Evolutionary conservation across 2,888 invertebrate genomes (phyloP).

Genomic region (Trisateles emortualis): DNA sequence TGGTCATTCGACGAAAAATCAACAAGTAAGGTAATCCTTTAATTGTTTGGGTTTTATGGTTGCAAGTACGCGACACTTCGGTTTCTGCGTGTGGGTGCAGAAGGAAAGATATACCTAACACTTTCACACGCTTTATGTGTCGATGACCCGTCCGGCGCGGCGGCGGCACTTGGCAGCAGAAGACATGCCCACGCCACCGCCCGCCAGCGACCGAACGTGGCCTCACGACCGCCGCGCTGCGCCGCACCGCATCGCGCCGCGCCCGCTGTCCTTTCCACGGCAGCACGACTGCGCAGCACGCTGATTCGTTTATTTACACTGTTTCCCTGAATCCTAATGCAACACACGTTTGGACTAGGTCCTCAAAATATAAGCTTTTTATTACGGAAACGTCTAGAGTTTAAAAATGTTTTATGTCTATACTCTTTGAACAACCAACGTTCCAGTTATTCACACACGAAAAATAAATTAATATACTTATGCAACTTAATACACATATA

Average conservation of each 20-base stretch:
- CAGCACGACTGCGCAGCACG: too few species aligned
- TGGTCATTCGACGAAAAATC: neutral
- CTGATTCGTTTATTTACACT: neutral
- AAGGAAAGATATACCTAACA: slow-evolving; percentile 77
- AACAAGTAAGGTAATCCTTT: slow-evolving; percentile 3
- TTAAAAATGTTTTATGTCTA: too few species aligned
- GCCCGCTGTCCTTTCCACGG: too few species aligned
- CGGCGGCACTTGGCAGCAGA: slow-evolving; percentile 50
- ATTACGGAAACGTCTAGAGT: too few species aligned
- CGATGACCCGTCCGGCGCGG: slow-evolving; percentile 72
- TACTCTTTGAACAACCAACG: too few species aligned
- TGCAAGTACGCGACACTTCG: slow-evolving; percentile 1
- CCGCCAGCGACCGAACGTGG: slow-evolving; percentile 28
- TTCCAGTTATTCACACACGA: too few species aligned
- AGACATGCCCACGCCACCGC: slow-evolving; percentile 68
- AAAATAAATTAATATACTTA: too few species aligned
- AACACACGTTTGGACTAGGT: too few species aligned
- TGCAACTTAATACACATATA: too few species aligned
- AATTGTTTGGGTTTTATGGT: slow-evolving; percentile 1
- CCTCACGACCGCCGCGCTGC: slow-evolving; percentile 7
- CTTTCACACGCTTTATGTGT: slow-evolving; percentile 82
- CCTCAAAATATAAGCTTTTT: too few species aligned
- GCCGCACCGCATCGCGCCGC: too few species aligned
- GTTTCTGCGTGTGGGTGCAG: slow-evolving; percentile 67
- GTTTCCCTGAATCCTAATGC: slow-evolving; percentile 32